phyloP scores from a whole-genome alignment of 2,797 vertebrate species.

The Xenops minutus region DNA sequence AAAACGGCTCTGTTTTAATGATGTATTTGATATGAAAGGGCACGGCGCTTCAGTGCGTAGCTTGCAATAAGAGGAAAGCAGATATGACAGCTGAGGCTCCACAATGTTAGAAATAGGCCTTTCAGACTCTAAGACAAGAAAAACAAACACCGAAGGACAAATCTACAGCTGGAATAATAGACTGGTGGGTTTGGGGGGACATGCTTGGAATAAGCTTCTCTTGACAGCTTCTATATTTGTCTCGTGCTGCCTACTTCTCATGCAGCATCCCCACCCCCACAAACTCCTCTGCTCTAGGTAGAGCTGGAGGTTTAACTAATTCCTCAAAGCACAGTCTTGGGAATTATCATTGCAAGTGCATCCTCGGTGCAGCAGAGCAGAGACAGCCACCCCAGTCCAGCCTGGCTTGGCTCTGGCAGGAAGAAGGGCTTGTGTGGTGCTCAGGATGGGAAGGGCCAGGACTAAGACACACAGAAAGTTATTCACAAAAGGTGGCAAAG shows the following conservation, averaged over 20 bases:
- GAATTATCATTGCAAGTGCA: not conserved
- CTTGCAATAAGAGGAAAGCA: slow-evolving; percentile 32
- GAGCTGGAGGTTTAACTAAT: slow-evolving; percentile 4
- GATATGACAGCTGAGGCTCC: slow-evolving; percentile 59
- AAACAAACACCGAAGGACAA: slow-evolving; percentile 61
- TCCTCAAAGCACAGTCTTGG: not conserved
- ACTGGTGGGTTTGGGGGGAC: slow-evolving; percentile 44
- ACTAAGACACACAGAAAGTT: not conserved
- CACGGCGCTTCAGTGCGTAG: not conserved
- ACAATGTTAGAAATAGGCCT: slow-evolving; percentile 16
- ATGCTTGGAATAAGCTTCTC: slow-evolving; percentile 28
- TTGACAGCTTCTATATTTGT: slow-evolving; percentile 56
- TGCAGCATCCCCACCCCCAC: not conserved
- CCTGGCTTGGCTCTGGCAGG: not conserved
- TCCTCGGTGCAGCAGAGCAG: fast-evolving
- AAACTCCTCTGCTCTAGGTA: not conserved
- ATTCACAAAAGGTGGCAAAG: not conserved
- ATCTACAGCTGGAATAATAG: slow-evolving; percentile 48
- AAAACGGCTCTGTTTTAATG: slow-evolving; percentile 32
- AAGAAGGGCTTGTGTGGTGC: not conserved
- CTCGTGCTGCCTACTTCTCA: slow-evolving; percentile 1
- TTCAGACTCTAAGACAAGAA: slow-evolving; percentile 16
- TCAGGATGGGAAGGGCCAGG: not conserved
- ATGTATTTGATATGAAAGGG: slow-evolving; percentile 56
- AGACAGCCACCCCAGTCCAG: not conserved